A percentile compares a stretch with the other conserved stretches of the same genome.
Conservation (phyloP, 2,797 vertebrate species). For the Dipus sagitta region DNA sequence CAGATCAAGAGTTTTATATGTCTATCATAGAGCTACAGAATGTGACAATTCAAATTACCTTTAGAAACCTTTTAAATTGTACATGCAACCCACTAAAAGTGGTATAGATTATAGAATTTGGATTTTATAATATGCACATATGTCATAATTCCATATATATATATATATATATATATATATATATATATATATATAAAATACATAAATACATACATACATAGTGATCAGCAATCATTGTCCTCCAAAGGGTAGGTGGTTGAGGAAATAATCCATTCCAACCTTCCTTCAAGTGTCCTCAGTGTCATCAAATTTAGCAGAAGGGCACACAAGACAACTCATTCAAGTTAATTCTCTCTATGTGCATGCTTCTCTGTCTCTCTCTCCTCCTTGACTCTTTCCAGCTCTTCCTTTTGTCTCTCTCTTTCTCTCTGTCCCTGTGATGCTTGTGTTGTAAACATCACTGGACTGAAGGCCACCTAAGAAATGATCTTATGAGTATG, state of each 20-base stretch:
- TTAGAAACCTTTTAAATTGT: background rate
- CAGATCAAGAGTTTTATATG: background rate
- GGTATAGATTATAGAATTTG: background rate
- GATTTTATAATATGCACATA: background rate
- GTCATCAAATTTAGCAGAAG: background rate
- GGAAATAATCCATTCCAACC: background rate
- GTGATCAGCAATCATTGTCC: background rate
- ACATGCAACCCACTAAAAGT: background rate
- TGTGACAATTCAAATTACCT: background rate
- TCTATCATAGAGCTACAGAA: background rate
- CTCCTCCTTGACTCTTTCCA: background rate
- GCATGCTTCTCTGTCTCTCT: background rate
- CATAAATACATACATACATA: background rate
- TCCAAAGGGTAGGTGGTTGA: background rate
- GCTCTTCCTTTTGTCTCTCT: too few relatives aligned
- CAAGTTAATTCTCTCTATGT: background rate
- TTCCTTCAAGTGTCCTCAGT: background rate
- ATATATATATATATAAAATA: too few relatives aligned
- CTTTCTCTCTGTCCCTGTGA: too few relatives aligned
- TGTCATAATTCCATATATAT: background rate
- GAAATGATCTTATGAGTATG: too few relatives aligned
- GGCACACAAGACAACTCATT: too few relatives aligned
- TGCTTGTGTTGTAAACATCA: too few relatives aligned
- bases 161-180: too few relatives aligned
- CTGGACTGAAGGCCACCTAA: too few relatives aligned